These are phyloP conservation scores for Euglossa dilemma DNA, from an alignment of 1,140 invertebrate species.

Conservation along the genomic window DNA sequence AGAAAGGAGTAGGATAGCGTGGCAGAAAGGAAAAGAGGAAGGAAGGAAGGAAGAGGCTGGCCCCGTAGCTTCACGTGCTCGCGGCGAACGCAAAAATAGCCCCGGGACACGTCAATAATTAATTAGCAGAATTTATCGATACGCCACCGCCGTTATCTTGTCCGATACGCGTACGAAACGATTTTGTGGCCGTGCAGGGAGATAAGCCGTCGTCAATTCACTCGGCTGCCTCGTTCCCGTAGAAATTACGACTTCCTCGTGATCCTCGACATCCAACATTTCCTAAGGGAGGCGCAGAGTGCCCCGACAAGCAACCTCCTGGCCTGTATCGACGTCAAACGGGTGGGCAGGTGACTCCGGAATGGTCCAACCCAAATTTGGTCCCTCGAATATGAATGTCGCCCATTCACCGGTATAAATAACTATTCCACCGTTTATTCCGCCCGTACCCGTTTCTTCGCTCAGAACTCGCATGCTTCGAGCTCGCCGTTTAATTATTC, in stretches of 20 bases:
- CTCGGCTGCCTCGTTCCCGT: slow-evolving; percentile 64
- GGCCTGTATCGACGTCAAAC: slow-evolving; percentile 53
- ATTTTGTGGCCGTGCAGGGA: slow-evolving; percentile 67
- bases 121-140: slow-evolving; percentile 79
- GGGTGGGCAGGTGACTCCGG: slow-evolving; percentile 59
- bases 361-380: slow-evolving; percentile 49
- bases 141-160: slow-evolving; percentile 74
- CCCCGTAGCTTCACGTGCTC: slow-evolving; percentile 64
- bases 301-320: slow-evolving; percentile 47
- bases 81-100: slow-evolving; percentile 72
- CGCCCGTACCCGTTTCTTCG: neutral
- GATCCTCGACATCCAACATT: slow-evolving; percentile 66
- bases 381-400: slow-evolving; percentile 38
- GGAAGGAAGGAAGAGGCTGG: neutral
- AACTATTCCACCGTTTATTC: slow-evolving; percentile 1
- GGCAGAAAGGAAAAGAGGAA: neutral
- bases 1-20: no score
- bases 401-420: slow-evolving; percentile 22
- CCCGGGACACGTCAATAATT: slow-evolving; percentile 77
- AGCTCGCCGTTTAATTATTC: neutral
- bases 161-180: slow-evolving; percentile 72
- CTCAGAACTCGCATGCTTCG: no score
- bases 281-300: slow-evolving; percentile 49
- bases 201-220: slow-evolving; percentile 73
- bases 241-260: slow-evolving; percentile 72